phyloP scores from a whole-genome alignment of 2,113 vertebrate species.

The Delphinapterus leucas region DNA sequence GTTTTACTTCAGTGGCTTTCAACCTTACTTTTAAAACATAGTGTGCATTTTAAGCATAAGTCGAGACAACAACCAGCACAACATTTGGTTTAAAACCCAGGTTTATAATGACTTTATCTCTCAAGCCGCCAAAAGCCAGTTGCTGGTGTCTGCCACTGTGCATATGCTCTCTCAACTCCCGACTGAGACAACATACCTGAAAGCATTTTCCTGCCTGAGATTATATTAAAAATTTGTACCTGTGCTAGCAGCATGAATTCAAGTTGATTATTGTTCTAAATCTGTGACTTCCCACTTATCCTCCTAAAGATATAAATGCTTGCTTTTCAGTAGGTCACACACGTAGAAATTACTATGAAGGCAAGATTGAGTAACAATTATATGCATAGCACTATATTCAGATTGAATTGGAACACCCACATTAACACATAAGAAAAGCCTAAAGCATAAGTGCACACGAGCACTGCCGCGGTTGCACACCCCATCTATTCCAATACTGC shows the following conservation, averaged over 20 bases:
- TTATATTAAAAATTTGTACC: constrained; percentile 43
- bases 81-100: not conserved
- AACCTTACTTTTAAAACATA: not conserved
- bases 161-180: constrained; percentile 14
- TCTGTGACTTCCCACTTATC: constrained; percentile 14
- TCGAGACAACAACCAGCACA: not conserved
- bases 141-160: not conserved
- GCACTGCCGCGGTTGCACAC: accelerated
- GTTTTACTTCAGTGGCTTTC: not conserved
- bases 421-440: not conserved
- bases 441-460: not conserved
- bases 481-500: not conserved
- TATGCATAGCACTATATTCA: not conserved
- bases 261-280: constrained; percentile 42
- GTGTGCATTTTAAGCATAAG: not conserved
- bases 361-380: constrained; percentile 21
- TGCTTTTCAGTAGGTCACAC: not conserved
- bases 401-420: not conserved
- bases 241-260: not conserved
- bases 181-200: not conserved
- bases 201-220: constrained; percentile 36
- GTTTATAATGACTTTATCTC: not conserved
- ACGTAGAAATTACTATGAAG: not conserved
- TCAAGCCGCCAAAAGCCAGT: constrained; percentile 14
- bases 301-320: constrained; percentile 7